Conservation (phyloP, 2,113 vertebrate genomes). For the Pteropus alecto region DNA sequence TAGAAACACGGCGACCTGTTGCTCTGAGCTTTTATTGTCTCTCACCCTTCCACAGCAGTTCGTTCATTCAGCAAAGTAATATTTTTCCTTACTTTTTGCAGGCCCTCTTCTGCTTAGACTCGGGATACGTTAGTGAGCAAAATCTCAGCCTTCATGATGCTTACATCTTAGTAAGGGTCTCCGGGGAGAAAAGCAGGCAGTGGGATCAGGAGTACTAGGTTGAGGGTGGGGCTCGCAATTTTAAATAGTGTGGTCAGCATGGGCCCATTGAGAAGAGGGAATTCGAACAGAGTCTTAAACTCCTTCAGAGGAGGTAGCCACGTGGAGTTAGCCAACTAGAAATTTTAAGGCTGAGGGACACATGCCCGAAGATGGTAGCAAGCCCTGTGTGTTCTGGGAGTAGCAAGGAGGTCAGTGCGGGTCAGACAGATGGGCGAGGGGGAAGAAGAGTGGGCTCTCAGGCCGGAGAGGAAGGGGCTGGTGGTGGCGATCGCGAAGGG, state of each 20-base stretch:
- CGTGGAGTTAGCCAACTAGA: neutral
- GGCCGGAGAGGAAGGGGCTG: neutral
- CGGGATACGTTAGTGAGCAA: neutral
- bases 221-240: neutral
- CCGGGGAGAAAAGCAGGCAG: neutral
- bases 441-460: neutral
- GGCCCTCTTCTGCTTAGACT: neutral
- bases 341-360: neutral
- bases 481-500: neutral
- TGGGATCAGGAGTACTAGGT: neutral
- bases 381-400: neutral
- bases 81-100: neutral
- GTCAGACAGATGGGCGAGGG: neutral
- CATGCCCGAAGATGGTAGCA: neutral
- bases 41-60: neutral
- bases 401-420: neutral
- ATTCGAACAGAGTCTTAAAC: neutral
- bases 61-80: neutral
- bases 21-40: neutral
- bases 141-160: neutral
- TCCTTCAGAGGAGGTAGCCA: neutral
- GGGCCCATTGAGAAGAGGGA: neutral
- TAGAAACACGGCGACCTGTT: neutral
- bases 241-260: neutral
- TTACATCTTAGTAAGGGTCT: neutral